Evolutionary conservation across 1,140 invertebrate species (phyloP).

Genomic region (Brachystomella parvula): DNA sequence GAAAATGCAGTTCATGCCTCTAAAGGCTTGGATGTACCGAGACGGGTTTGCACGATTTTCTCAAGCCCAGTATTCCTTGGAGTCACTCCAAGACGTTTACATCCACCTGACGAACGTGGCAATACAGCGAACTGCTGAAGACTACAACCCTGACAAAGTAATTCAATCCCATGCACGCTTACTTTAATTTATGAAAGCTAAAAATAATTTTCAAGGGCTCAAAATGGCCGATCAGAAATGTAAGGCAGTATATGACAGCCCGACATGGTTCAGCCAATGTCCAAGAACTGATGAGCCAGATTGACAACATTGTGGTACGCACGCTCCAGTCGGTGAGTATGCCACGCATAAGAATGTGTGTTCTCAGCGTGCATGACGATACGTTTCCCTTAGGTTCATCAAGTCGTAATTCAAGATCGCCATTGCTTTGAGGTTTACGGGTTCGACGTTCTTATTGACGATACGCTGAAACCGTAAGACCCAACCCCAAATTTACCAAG

Average conservation of each 20-base stretch:
- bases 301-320: slow-evolving; percentile 51
- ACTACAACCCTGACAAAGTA: slow-evolving; percentile 34
- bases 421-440: slow-evolving; percentile 59
- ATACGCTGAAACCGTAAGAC: slow-evolving; percentile 47
- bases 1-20: slow-evolving; percentile 47
- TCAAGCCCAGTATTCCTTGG: slow-evolving; percentile 51
- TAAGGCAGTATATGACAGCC: slow-evolving; percentile 43
- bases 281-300: slow-evolving; percentile 50
- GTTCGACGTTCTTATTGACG: slow-evolving; percentile 57
- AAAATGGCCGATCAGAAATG: slow-evolving; percentile 45
- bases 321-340: slow-evolving; percentile 44
- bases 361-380: neutral
- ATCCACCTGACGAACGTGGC: slow-evolving; percentile 56
- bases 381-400: slow-evolving; percentile 42
- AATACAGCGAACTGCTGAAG: slow-evolving; percentile 47
- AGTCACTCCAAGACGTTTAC: slow-evolving; percentile 44
- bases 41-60: slow-evolving; percentile 56
- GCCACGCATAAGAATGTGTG: neutral
- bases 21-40: slow-evolving; percentile 56
- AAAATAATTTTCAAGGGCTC: slow-evolving; percentile 38
- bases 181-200: neutral
- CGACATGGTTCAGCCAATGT: slow-evolving; percentile 43
- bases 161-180: neutral
- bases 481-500: too few species aligned
- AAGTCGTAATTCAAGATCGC: slow-evolving; percentile 44